These are phyloP conservation scores for Drosophila oshimai DNA, from an alignment of 1,140 invertebrate genomes.

Conservation along the genomic window DNA sequence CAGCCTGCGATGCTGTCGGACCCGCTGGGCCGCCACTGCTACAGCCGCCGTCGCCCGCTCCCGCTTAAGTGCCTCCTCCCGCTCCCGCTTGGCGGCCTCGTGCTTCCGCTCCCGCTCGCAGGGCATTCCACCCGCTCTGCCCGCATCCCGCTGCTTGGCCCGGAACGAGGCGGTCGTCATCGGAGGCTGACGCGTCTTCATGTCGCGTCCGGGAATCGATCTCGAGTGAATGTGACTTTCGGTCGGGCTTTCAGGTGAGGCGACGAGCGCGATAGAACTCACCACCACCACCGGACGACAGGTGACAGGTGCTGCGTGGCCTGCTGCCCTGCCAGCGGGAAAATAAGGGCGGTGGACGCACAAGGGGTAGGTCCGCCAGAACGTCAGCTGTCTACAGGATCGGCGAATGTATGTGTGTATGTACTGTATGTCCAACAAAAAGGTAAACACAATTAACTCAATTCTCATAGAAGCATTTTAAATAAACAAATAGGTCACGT, in stretches of 20 bases:
- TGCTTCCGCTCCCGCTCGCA: conserved; percentile 55
- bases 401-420: too few relatives aligned
- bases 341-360: not conserved
- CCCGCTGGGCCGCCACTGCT: conserved; percentile 17
- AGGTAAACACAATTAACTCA: not conserved
- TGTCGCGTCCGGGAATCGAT: not conserved
- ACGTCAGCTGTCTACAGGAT: conserved; percentile 78
- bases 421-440: too few relatives aligned
- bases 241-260: not conserved
- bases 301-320: not conserved
- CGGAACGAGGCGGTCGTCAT: conserved; percentile 6
- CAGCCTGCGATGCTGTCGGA: conserved; percentile 13
- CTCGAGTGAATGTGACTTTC: not conserved
- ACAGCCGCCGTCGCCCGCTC: not conserved
- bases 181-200: conserved; percentile 20
- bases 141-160: conserved; percentile 9
- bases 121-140: not conserved
- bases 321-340: not conserved
- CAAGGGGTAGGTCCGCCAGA: conserved; percentile 44
- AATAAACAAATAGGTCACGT: too few relatives aligned
- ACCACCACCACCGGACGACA: not conserved
- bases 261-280: not conserved
- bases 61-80: conserved; percentile 38
- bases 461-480: too few relatives aligned
- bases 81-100: conserved; percentile 30